Evolutionary conservation across 2,797 vertebrate species (phyloP), one percentile per base, ranked within the genome.

Genomic region (Halcyon smyrnensis): DNA sequence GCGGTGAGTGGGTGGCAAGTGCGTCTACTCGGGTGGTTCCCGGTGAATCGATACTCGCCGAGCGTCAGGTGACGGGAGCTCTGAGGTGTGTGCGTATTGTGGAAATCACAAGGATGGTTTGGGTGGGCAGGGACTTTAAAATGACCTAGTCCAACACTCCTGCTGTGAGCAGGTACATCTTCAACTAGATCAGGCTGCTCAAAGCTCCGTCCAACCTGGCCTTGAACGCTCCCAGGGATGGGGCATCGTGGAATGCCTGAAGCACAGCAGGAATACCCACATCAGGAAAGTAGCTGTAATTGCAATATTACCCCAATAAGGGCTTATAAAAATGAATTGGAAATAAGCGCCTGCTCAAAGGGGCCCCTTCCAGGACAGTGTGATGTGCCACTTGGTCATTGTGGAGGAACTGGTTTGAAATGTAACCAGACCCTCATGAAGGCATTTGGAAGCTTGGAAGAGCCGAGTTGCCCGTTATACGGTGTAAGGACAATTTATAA

Each of bases 71-170:
- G 1, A 36, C 24, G 43, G 64, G 27, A 37, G 19, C 0, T 24
- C 46, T 11, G 56, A 32, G 21, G 21, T 27, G 48, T 3, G 3
- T 48, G 5, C 0, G 4, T 14, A 1, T 3, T 0, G 0, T 27
- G 43, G 37, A 17, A 67, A 34, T n/a, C 32, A 24, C 14, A 18
- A 11, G 64, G 5, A 20, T 21, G 39, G 63, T 45, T 34, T 34
- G 64, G 32, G 23, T 34, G 46, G 32, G 32, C n/a, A 67, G 39
- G 24, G 39, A 43, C 13, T 34, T 59, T 11, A 59, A 36, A 36
- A 28, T 39, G 14, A 60, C 36, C 34, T 37, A 25, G 59, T 28
- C 27, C 27, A 53, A 30, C 51, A 41, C 19, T 64, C 28, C 62
- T 64, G 39, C 10, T 39, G 16, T 28, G 11, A 25, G 36, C 34